Conservation (phyloP, 2,113 vertebrate species). For the Chaetura pelagica region DNA sequence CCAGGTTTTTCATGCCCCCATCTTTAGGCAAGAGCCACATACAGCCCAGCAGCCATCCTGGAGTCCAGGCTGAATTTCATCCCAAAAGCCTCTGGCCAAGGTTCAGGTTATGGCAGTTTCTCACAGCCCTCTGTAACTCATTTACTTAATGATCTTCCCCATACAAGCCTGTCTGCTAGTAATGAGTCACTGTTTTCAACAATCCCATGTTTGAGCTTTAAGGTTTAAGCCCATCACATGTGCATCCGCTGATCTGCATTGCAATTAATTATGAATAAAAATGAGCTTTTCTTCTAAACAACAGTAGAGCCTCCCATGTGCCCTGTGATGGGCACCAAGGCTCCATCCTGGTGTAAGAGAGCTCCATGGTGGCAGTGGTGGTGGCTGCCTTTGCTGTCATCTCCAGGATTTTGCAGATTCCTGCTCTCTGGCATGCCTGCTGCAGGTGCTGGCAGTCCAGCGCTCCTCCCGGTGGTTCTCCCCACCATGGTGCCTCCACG, state of each 20-base stretch:
- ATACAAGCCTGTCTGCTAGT: slow-evolving; percentile 34
- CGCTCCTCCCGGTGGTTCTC: neutral
- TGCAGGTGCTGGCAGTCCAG: rapidly evolving
- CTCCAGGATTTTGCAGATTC: neutral
- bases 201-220: slow-evolving; percentile 30
- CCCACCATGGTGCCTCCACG: rapidly evolving
- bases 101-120: slow-evolving; percentile 27
- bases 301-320: neutral
- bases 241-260: slow-evolving; percentile 36
- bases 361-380: neutral
- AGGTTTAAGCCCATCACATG: slow-evolving; percentile 37
- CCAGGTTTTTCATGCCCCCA: neutral
- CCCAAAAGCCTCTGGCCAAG: slow-evolving; percentile 25
- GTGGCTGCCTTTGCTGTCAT: neutral
- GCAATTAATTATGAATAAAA: slow-evolving; percentile 63
- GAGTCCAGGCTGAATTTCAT: neutral
- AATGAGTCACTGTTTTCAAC: slow-evolving; percentile 62
- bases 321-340: neutral
- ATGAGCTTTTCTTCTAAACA: slow-evolving; percentile 20
- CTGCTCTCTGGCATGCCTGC: neutral
- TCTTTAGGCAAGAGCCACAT: neutral
- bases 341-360: neutral
- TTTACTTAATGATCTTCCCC: slow-evolving; percentile 58
- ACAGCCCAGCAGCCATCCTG: neutral
- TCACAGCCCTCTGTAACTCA: slow-evolving; percentile 48